phyloP scores from a whole-genome alignment of 2,797 vertebrate species.

The Antennarius maculatus region DNA sequence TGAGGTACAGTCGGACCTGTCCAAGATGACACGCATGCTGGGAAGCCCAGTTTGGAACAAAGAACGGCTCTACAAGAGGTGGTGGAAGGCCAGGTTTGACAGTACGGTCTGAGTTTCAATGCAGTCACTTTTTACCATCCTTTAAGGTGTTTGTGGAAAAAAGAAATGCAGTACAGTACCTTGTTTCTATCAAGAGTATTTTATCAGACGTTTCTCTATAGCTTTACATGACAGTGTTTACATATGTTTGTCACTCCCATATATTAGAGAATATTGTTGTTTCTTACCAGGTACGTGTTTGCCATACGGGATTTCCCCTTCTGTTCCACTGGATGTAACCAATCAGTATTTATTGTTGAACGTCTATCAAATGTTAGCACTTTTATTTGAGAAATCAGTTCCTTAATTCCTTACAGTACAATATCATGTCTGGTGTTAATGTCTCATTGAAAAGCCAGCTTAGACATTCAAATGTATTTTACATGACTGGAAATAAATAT shows the following conservation, averaged over 20 bases:
- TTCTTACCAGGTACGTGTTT: slow-evolving; percentile 43
- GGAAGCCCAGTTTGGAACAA: neutral
- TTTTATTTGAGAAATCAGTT: slow-evolving; percentile 22
- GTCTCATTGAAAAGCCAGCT: slow-evolving; percentile 22
- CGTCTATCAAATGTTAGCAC: slow-evolving; percentile 26
- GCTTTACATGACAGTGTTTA: slow-evolving; percentile 18
- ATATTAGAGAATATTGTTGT: slow-evolving; percentile 13
- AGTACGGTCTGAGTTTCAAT: neutral
- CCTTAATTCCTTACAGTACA: neutral
- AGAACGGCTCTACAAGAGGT: too few relatives aligned
- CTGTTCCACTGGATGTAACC: slow-evolving; percentile 1
- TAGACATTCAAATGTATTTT: slow-evolving; percentile 17
- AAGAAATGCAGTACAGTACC: slow-evolving; percentile 1
- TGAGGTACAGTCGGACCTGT: neutral
- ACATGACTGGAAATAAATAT: slow-evolving; percentile 36
- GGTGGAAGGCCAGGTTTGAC: too few relatives aligned
- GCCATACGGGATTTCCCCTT: neutral
- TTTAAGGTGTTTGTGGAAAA: slow-evolving; percentile 8
- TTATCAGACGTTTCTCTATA: slow-evolving; percentile 54
- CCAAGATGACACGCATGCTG: neutral
- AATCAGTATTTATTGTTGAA: slow-evolving; percentile 62
- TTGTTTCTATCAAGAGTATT: slow-evolving; percentile 30
- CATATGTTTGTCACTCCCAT: slow-evolving; percentile 12
- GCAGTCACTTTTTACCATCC: slow-evolving; percentile 22
- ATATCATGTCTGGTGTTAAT: slow-evolving; percentile 1